Percentiles rank a stretch among this genome's conserved stretches.
These are phyloP conservation scores for Pteronura brasiliensis DNA, from an alignment of 2,113 vertebrate genomes.

Conservation along the genomic window DNA sequence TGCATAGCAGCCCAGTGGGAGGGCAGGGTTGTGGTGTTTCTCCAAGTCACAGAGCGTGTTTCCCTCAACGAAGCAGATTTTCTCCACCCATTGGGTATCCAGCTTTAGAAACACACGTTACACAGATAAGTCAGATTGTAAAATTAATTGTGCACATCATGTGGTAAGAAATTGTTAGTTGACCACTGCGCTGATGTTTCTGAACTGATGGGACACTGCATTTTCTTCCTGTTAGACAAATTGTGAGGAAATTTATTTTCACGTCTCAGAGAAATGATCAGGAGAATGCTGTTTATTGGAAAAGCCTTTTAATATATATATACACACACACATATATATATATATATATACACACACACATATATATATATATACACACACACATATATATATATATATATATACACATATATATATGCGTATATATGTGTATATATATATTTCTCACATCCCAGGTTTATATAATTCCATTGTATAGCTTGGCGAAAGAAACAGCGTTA, in stretches of 20 bases:
- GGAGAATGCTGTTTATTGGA: slow-evolving; percentile 67
- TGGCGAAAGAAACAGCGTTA: slow-evolving; percentile 78
- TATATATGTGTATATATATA: background rate
- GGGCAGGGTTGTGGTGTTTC: background rate
- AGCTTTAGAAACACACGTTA: background rate
- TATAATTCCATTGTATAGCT: slow-evolving; percentile 75
- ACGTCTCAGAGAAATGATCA: slow-evolving; percentile 70
- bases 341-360: background rate
- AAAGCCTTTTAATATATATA: slow-evolving; percentile 53
- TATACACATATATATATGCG: too few species aligned
- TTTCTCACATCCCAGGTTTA: slow-evolving; percentile 76
- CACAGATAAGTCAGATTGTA: background rate
- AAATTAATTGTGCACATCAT: slow-evolving; percentile 22
- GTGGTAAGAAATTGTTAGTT: slow-evolving; percentile 62
- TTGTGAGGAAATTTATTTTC: slow-evolving; percentile 76
- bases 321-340: background rate
- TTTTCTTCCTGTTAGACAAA: slow-evolving; percentile 61
- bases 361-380: background rate
- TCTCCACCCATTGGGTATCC: background rate
- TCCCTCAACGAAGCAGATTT: background rate
- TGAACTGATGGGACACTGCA: slow-evolving; percentile 62
- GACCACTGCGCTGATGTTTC: slow-evolving; percentile 60
- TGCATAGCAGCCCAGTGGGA: background rate
- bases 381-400: too few species aligned
- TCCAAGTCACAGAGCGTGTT: background rate